Base-by-base conservation (phyloP, 2,888 invertebrate species). In the Eumacrocentrus americanus region DNA sequence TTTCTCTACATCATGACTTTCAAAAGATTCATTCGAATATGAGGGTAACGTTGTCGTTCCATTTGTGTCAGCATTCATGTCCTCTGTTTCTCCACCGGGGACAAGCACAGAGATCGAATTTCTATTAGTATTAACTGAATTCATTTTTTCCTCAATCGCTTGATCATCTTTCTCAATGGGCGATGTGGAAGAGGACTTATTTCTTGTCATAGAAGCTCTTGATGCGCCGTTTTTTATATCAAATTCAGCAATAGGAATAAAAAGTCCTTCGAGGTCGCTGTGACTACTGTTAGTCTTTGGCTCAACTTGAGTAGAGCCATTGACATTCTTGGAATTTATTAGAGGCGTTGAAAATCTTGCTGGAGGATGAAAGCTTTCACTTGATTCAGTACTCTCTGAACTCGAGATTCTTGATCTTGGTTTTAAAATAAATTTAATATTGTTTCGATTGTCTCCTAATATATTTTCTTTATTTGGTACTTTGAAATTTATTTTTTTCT, bases 271-370 rank as follows among this genome's bases (percentile, higher is more conserved):
- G 4, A 29, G 2, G 16, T 22, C 18, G 25, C 40, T 29, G 11
- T 3, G 11, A 42, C 18, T 53, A 29, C 16, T 25, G 14, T 37
- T 47, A 34, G 29, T 20, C 34, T 54, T 54, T 11, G 7, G n/a
- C 2, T 3, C 12, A 34, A 18, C 18, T 2, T n/a, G 7, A n/a
- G 38, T 56, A 2, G 62, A 57, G 2, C 47, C 56, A 16, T 44
- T 34, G 46, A 52, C 50, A n/a, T n/a, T n/a, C n/a, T n/a, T n/a
- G n/a, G n/a, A n/a, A 34, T 63, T 62, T n/a, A 61, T 63, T 53
- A 67, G 50, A 14, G 66, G 67, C 6, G 67, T 67, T 12, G 67
- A 67, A 58, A 61, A 66, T 50, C 61, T 61, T 7, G 58, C 58
- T 34, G 52, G 63, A 29, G 50, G 25, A 5, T 44, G 7, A 14